These are phyloP conservation scores for Anguilla anguilla DNA, from an alignment of 2,797 vertebrate genomes.

Conservation along the genomic window DNA sequence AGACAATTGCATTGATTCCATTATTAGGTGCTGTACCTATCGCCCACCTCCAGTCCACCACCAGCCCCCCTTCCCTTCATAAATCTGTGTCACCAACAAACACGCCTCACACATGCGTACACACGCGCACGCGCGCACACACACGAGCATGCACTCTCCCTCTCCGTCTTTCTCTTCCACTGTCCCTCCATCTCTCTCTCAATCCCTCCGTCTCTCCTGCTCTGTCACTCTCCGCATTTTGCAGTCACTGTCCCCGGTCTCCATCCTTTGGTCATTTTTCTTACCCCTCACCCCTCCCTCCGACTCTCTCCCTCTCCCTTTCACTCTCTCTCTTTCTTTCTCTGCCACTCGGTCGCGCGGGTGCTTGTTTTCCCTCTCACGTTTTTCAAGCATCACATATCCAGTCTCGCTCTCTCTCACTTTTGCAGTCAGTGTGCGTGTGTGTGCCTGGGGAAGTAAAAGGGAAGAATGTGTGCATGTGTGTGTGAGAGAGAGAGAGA, in stretches of 20 bases:
- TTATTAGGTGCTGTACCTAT: constrained; percentile 5
- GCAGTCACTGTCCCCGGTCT: constrained; percentile 9
- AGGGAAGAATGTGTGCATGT: background rate
- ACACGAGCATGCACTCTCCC: background rate
- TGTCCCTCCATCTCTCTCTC: background rate
- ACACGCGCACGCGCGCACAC: background rate
- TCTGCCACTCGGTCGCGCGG: background rate
- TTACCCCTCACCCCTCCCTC: constrained; percentile 11
- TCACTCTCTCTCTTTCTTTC: background rate
- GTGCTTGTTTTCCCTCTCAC: constrained; percentile 23
- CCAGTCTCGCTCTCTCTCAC: constrained; percentile 13
- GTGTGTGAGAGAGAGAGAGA: background rate
- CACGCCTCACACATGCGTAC: background rate
- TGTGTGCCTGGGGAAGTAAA: background rate
- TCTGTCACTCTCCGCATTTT: background rate
- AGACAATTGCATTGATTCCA: constrained; percentile 16
- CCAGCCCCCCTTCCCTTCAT: background rate
- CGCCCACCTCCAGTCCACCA: constrained; percentile 5
- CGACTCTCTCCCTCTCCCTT: background rate
- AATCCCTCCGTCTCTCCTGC: background rate
- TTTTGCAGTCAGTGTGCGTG: constrained; percentile 21
- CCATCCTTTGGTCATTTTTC: constrained; percentile 19
- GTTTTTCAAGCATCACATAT: constrained; percentile 9
- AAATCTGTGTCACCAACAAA: constrained; percentile 24
- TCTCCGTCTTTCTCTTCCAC: background rate